Evolutionary conservation across 64 coral and sea anemone genomes (phyloP), one percentile per base, ranked within the genome.

Genomic region (Porites lutea): DNA sequence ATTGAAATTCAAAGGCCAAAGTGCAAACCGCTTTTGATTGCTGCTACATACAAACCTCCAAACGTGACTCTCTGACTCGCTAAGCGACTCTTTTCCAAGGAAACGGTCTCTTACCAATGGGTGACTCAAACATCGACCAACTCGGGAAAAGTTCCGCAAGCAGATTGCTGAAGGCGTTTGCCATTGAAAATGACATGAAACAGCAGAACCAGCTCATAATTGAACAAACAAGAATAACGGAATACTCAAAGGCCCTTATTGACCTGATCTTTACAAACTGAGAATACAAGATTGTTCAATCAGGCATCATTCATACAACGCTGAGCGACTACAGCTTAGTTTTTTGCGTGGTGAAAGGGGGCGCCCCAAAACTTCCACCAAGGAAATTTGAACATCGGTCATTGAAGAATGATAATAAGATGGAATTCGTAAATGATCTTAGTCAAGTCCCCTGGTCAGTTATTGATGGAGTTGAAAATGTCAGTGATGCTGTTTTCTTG

Each of bases 281-380:
- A 59, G 65, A 84, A 15, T 68, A 84, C 79, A 92, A 75, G 83
- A 70, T 92, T 59, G 79, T 92, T 45, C 79, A 92, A 48, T 84
- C 66, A 22, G 79, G 83, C 55, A 79, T 92, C 52, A 70, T 92
- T 45, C 67, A 83, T 72, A 61, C 52, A 4, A 60, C 65, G 53
- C 71, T 92, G 52, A 83, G 90, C 83, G 90, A 92, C 74, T 79
- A 92, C 48, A 46, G 73, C 79, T 70, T 92, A 52, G 79, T 92
- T 7, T 72, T 92, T 19, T 92, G 80, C 54, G 44, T 77, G 15
- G 44, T 83, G 10, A 92, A 92, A 65, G 37, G 79, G 15, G 79
- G 82, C 65, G 82, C 87, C 57, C 59, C 48, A 3, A 87, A 79
- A 18, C 1, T 87, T 43, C 82, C 91, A 48, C 45, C 91, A 55